phyloP scores from a whole-genome alignment of 2,113 vertebrate species.

The Ctenomys sociabilis region DNA sequence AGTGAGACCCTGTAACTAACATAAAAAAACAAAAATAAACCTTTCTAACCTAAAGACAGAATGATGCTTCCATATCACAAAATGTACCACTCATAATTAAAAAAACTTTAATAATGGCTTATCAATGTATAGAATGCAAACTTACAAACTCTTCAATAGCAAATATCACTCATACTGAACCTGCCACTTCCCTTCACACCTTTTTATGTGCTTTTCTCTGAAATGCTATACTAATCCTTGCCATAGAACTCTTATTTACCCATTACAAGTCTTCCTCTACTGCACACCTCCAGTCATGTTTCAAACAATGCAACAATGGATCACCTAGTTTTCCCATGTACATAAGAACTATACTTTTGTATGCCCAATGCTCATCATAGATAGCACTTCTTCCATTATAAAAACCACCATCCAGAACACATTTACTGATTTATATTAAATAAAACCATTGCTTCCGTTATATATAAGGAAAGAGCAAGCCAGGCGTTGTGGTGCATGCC shows the following conservation, averaged over 20 bases:
- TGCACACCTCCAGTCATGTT: background rate
- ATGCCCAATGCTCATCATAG: background rate
- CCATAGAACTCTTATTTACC: background rate
- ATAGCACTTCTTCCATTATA: background rate
- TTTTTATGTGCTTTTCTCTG: background rate
- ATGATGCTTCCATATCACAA: background rate
- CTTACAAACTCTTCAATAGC: background rate
- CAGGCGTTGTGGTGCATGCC: too few relatives aligned
- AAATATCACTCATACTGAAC: background rate
- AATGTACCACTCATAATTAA: background rate
- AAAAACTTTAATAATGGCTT: background rate
- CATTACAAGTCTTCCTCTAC: background rate
- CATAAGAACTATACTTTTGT: background rate
- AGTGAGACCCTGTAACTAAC: too few relatives aligned
- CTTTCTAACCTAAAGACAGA: background rate
- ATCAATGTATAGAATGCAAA: background rate
- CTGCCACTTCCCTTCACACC: background rate
- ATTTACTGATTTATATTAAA: slow-evolving; percentile 11
- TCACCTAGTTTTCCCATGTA: background rate
- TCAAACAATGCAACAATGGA: background rate
- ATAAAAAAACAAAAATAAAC: too few relatives aligned
- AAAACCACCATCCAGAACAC: background rate
- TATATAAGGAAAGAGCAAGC: background rate
- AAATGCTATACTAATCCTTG: background rate
- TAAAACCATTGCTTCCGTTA: slow-evolving; percentile 9